phyloP scores from a whole-genome alignment of 2,113 vertebrate species.

The Limnothrissa miodon region DNA sequence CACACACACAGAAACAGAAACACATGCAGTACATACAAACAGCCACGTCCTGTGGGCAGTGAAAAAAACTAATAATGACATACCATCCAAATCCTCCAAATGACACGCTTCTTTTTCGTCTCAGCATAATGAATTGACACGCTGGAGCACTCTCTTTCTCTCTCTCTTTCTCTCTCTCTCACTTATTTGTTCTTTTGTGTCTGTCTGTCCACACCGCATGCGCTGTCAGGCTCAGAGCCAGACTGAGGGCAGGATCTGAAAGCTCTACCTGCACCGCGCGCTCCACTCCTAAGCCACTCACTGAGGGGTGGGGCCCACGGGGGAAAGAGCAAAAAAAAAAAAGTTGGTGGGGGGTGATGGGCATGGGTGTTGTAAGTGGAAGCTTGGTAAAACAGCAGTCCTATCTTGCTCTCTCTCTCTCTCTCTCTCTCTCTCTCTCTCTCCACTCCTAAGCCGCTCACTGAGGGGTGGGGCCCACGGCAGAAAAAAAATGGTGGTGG shows the following conservation, averaged over 20 bases:
- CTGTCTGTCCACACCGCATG: not conserved
- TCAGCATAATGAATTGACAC: constrained; percentile 73
- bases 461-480: not conserved
- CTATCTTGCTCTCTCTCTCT: not conserved
- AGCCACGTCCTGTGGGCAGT: not conserved
- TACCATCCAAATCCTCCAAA: constrained; percentile 95
- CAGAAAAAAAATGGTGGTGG: not conserved
- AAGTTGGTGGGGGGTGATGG: not conserved
- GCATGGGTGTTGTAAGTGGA: not conserved
- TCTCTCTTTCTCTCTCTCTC: constrained; percentile 42
- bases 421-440: constrained; percentile 34
- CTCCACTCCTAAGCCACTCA: not conserved
- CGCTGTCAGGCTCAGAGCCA: constrained; percentile 30
- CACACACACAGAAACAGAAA: not conserved
- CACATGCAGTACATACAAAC: not conserved
- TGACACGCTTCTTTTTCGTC: constrained; percentile 89
- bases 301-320: not conserved
- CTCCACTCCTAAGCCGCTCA: not conserved
- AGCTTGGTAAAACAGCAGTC: not conserved
- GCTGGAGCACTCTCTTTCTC: constrained; percentile 28
- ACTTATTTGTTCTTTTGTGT: not conserved
- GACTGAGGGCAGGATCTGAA: not conserved
- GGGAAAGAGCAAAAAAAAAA: not conserved
- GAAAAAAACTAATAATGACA: constrained; percentile 56
- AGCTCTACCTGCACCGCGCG: not conserved